Base-by-base conservation (phyloP, 2,888 invertebrate species). In the Cremastobaeus sp. region DNA sequence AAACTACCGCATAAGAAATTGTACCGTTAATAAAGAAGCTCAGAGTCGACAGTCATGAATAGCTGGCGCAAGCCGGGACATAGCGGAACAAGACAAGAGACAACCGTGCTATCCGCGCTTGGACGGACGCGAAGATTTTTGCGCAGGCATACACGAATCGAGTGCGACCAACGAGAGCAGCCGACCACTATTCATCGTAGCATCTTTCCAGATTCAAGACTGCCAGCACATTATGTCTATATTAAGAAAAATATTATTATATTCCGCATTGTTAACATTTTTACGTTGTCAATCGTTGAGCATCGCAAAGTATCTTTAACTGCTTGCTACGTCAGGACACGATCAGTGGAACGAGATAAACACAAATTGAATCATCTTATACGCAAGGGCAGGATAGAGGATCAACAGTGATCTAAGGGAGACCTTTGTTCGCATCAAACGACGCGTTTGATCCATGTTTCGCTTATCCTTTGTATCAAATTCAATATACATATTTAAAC, bases 191-290 rank as follows among this genome's bases (percentile, higher is more conserved):
- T n/a, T n/a, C n/a, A 84, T 83, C 83, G 81, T 81, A 84, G 81
- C 84, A 85, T 84, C 82, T 86, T 85, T 85, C 84, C 84, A 83
- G 80, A 85, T 81, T 84, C 83, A 85, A 86, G 85, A 87, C 86
- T 87, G 86, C 85, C 86, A 85, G 83, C 84, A 82, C 81, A 84
- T 82, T 82, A 83, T 80, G 77, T 84, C 82, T 83, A 84, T 81
- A 80, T 82, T 84, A 84, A 85, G 82, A 68, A 83, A 83, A 82
- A 81, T 81, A 83, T 84, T 52, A 70, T 70, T 70, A 60, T 70
- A 74, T 70, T 84, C 82, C 83, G 81, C 84, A 85, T 83, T 83
- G 85, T 85, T 86, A 84, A 85, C 83, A 83, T 86, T 85, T 85
- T 85, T 84, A 85, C 84, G 84, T 85, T 86, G 84, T 85, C 85